A percentile compares a stretch with the other conserved stretches of the same genome.
These are phyloP conservation scores for Stictonetta naevosa DNA, from an alignment of 2,113 vertebrate genomes.

Conservation along the genomic window DNA sequence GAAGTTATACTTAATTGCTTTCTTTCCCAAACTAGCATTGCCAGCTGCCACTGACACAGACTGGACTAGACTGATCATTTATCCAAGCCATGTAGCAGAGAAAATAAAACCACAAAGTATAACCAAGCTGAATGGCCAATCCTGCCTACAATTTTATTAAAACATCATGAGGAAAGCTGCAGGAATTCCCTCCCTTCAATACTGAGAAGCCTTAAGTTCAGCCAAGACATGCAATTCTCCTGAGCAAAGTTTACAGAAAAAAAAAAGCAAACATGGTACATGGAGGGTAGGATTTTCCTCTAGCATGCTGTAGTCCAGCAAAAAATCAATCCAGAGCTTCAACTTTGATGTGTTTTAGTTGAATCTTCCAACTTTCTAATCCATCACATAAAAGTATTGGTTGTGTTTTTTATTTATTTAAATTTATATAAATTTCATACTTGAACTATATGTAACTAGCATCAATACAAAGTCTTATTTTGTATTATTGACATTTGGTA, in stretches of 20 bases:
- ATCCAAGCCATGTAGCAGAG: accelerated
- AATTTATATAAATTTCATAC: not conserved
- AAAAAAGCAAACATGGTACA: not conserved
- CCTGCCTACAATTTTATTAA: not conserved
- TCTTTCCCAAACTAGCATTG: not conserved
- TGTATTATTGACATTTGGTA: not conserved
- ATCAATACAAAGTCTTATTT: not conserved
- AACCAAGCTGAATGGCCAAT: not conserved
- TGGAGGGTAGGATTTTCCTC: not conserved
- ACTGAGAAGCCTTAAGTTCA: not conserved
- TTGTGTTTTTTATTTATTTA: not conserved
- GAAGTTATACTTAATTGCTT: not conserved
- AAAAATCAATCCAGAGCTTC: not conserved
- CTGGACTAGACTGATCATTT: not conserved
- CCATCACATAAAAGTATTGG: not conserved
- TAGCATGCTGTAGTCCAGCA: not conserved
- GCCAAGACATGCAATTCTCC: not conserved
- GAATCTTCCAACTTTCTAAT: not conserved
- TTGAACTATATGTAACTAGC: not conserved
- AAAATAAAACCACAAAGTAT: not conserved
- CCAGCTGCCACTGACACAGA: not conserved
- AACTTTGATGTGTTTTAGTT: not conserved
- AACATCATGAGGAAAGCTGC: not conserved
- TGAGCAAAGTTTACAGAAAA: not conserved
- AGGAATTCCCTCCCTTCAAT: not conserved